phyloP scores from a whole-genome alignment of 53 echinoderm and acorn worm species.

The Holothuria scabra region DNA sequence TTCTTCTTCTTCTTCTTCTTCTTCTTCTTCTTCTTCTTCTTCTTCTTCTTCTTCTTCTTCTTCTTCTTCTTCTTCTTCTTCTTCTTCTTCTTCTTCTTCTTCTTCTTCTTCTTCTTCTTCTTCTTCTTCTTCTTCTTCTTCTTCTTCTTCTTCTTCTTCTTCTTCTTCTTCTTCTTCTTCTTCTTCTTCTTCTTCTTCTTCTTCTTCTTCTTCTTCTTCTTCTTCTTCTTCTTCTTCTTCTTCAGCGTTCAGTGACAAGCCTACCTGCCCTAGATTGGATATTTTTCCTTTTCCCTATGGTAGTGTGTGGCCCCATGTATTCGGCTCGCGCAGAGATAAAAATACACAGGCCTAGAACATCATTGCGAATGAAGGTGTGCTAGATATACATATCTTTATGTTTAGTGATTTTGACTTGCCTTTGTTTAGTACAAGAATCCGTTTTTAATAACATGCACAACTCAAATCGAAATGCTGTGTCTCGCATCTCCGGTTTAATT shows the following conservation, averaged over 20 bases:
- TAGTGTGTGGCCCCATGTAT: background rate
- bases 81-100: background rate
- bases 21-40: background rate
- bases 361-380: background rate
- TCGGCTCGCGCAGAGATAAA: too few relatives aligned
- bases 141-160: conserved; percentile 6
- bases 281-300: background rate
- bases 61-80: background rate
- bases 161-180: conserved; percentile 35
- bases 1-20: background rate
- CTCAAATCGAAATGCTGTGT: too few relatives aligned
- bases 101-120: background rate
- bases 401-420: too few relatives aligned
- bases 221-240: conserved; percentile 39
- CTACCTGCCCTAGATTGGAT: too few relatives aligned
- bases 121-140: background rate
- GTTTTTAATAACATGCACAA: too few relatives aligned
- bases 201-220: conserved; percentile 43
- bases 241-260: too few relatives aligned
- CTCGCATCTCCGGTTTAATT: too few relatives aligned
- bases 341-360: too few relatives aligned
- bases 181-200: conserved; percentile 38
- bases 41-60: background rate
- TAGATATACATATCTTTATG: background rate
- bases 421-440: too few relatives aligned